A percentile compares a stretch with the other conserved stretches of the same genome.
phyloP scores from a whole-genome alignment of 2,888 invertebrate species.

The Perithous albicinctus region DNA sequence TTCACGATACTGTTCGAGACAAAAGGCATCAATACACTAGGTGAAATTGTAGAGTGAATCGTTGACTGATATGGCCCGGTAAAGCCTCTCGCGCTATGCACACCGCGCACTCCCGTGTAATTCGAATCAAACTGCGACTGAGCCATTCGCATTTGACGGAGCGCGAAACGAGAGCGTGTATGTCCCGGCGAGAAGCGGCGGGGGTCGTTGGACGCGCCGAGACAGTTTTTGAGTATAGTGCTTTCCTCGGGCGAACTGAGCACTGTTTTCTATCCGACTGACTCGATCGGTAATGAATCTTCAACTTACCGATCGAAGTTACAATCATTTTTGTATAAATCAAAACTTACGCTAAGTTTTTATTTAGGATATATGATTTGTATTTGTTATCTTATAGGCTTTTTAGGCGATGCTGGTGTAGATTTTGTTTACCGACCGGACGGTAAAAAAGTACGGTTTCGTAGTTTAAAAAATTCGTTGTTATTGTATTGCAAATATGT shows the following conservation, averaged over 20 bases:
- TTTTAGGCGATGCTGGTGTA: too few relatives aligned
- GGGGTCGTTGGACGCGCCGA: constrained; percentile 47
- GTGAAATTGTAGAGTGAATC: constrained; percentile 6
- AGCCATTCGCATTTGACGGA: constrained; percentile 66
- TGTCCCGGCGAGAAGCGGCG: constrained; percentile 21
- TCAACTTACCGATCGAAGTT: not conserved
- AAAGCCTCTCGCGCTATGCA: constrained; percentile 37
- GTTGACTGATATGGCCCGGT: constrained; percentile 49
- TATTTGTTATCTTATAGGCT: too few relatives aligned
- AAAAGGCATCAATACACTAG: constrained; percentile 20
- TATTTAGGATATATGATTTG: too few relatives aligned
- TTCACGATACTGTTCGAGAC: constrained; percentile 1
- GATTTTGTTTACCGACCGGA: too few relatives aligned
- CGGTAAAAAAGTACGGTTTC: too few relatives aligned
- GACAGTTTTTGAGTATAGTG: constrained; percentile 9
- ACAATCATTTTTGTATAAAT: too few relatives aligned
- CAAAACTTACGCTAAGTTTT: too few relatives aligned
- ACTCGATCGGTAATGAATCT: constrained; percentile 2
- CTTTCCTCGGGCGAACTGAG: not conserved
- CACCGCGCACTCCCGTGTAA: constrained; percentile 61
- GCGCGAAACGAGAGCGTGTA: constrained; percentile 61
- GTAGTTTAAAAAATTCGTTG: too few relatives aligned
- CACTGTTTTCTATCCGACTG: not conserved
- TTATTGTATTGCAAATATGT: too few relatives aligned
- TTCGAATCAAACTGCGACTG: constrained; percentile 65